These are phyloP conservation scores for Hemiscyllium ocellatum DNA, from an alignment of 2,113 vertebrate species.

Conservation along the genomic window DNA sequence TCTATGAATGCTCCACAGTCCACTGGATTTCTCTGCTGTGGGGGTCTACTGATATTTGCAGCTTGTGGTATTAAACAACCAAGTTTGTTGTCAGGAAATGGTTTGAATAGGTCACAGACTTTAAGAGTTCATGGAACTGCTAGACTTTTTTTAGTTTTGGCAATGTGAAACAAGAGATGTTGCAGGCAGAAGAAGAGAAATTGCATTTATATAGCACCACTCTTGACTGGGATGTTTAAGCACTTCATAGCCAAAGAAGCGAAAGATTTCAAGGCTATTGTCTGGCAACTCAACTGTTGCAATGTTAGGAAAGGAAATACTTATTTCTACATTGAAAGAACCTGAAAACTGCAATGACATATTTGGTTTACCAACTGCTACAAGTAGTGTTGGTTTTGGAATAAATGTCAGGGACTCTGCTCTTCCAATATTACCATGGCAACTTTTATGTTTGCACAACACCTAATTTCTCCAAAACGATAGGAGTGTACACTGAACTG, in stretches of 20 bases:
- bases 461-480: not conserved
- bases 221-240: not conserved
- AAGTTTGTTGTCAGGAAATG: not conserved
- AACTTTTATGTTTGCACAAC: not conserved
- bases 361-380: not conserved
- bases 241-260: not conserved
- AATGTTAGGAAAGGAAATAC: not conserved
- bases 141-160: not conserved
- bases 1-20: too few relatives aligned
- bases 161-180: not conserved
- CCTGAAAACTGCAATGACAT: not conserved
- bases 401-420: not conserved
- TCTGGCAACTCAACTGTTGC: not conserved
- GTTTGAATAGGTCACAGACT: not conserved
- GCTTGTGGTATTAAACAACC: too few relatives aligned
- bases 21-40: too few relatives aligned
- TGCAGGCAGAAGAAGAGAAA: not conserved
- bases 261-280: too few relatives aligned
- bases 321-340: not conserved
- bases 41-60: too few relatives aligned
- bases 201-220: not conserved
- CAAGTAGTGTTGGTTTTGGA: not conserved
- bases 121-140: not conserved
- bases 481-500: not conserved
- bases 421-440: not conserved